Base-by-base conservation (phyloP, 2,113 vertebrate species). In the Notiomystis cincta region DNA sequence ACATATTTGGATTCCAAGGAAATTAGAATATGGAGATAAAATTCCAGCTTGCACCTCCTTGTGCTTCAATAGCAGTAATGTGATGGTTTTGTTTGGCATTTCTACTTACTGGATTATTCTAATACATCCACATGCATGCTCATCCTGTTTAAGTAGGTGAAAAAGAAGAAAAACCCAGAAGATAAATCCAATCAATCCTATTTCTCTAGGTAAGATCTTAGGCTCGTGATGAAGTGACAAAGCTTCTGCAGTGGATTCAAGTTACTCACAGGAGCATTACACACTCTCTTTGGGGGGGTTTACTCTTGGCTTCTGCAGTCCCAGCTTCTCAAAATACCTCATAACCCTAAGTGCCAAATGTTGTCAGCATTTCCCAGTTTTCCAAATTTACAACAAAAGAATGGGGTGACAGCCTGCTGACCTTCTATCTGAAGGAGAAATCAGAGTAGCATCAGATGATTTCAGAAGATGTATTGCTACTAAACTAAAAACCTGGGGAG, bases 201-300 rank as follows among this genome's bases (percentile, higher is more conserved):
- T 4, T 47, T 85, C 33, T 87, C 84, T 45, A 37, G 11, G 6
- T 24, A 70, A 77, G 10, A 38, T 51, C 71, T 79, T 51, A 33
- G 53, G 15, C 9, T 76, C 16, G 22, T 31, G 14, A 13, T n/a
- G 33, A 87, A 66, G 51, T 48, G 47, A 64, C 2, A 7, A 54
- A 71, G 5, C 8, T 82, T 65, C 67, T 14, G 3, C 35, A 62
- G 57, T 61, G 16, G 25, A 16, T 77, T 76, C 5, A 67, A 23
- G 44, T 80, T 77, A 19, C 33, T 69, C 42, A 37, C 5, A 45
- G 42, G 37, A 73, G 3, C 1, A 2, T 48, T 57, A 56, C 25
- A 38, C 4, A 30, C 6, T 2, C 3, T 54, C 2, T 51, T 40
- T 44, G 15, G 4, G 6, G 6, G 20, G 15, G 3, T 8, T 70